Evolutionary conservation across 2,797 vertebrate genomes (phyloP).

Genomic region (Molossus alvarezi): DNA sequence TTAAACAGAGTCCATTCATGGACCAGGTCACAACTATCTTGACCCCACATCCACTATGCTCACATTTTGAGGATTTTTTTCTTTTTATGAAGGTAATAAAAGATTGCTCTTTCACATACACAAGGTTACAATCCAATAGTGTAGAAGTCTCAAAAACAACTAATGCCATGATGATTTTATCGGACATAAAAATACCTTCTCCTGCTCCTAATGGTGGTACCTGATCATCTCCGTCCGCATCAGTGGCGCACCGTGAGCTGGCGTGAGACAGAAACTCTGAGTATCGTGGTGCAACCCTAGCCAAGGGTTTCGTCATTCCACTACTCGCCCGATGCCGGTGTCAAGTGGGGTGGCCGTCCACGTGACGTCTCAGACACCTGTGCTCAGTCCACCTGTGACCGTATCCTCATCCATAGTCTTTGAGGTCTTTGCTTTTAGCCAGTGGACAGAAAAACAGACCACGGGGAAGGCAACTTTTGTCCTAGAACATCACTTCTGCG

Average conservation of each 20-base stretch:
- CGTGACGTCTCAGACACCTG: background rate
- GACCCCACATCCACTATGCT: background rate
- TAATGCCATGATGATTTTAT: background rate
- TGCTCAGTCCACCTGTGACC: background rate
- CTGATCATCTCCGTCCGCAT: background rate
- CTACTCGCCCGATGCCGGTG: background rate
- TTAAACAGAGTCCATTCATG: background rate
- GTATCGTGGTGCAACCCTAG: background rate
- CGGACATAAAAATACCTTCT: background rate
- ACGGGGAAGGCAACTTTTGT: fast-evolving
- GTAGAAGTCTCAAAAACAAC: background rate
- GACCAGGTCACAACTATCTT: background rate
- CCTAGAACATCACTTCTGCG: background rate
- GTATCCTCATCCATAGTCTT: background rate
- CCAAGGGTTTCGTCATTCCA: background rate
- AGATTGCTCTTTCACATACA: background rate
- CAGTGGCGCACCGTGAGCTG: background rate
- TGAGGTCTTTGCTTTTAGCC: background rate
- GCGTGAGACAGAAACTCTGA: background rate
- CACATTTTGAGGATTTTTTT: background rate
- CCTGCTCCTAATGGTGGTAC: background rate
- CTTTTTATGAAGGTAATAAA: background rate
- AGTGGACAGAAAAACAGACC: background rate
- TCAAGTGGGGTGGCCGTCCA: background rate
- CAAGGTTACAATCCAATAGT: background rate